phyloP scores from a whole-genome alignment of 2,113 vertebrate species.

The Chascanopsetta lugubris region DNA sequence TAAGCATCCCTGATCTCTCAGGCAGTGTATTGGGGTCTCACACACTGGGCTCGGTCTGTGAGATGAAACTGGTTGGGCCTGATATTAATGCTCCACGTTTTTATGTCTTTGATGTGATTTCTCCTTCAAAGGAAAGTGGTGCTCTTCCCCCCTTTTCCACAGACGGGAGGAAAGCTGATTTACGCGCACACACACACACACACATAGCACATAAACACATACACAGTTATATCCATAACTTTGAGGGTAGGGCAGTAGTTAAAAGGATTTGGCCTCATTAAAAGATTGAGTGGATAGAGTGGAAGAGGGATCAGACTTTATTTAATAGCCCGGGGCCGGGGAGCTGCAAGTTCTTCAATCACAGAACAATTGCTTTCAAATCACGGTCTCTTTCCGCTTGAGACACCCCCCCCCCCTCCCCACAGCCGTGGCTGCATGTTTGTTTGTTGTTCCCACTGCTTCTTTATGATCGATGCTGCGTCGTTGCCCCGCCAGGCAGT shows the following conservation, averaged over 20 bases:
- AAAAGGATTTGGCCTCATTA: constrained; percentile 67
- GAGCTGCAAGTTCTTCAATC: constrained; percentile 53
- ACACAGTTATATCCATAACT: constrained; percentile 42
- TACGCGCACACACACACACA: not conserved
- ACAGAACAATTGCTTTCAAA: constrained; percentile 56
- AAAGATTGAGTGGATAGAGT: constrained; percentile 50
- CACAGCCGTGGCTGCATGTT: constrained; percentile 20
- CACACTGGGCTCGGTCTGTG: constrained; percentile 8
- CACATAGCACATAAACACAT: constrained; percentile 15
- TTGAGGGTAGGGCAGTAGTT: constrained; percentile 40
- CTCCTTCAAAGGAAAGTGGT: constrained; percentile 37
- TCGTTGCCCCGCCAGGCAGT: constrained; percentile 18
- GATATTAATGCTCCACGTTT: constrained; percentile 25
- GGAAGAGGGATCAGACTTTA: constrained; percentile 55
- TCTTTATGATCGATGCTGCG: constrained; percentile 39
- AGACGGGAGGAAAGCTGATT: constrained; percentile 1
- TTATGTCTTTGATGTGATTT: constrained; percentile 61
- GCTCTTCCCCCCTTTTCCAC: not conserved
- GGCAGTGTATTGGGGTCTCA: not conserved
- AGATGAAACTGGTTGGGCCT: constrained; percentile 32
- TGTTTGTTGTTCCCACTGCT: constrained; percentile 39
- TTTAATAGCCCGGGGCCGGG: constrained; percentile 43
- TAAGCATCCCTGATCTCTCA: not conserved
- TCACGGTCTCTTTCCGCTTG: constrained; percentile 43
- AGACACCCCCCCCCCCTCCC: constrained; percentile 12